Base-by-base conservation (phyloP, 2,797 vertebrate species). In the Catharus ustulatus region DNA sequence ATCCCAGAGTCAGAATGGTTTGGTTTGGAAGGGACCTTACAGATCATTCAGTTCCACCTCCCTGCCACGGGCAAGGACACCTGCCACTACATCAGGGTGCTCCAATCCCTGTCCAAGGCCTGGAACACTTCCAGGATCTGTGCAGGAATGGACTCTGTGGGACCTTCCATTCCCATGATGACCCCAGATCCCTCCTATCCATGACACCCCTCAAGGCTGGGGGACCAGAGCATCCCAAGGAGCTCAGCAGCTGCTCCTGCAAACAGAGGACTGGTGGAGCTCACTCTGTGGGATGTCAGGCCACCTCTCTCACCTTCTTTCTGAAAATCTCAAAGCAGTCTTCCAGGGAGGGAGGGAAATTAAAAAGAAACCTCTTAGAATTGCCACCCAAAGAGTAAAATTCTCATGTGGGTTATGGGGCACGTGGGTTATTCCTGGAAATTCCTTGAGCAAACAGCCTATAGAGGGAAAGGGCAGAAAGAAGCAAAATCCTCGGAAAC, bases 141-240 rank as follows among this genome's bases (percentile, higher is more conserved):
- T 23, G 34, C 46, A 59, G 73, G 46, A 89, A 52, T 14, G 16
- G 40, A 54, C 21, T 22, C 42, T 30, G 23, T 61, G 64, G 49
- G 30, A 85, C 23, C 40, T 80, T 62, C 17, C 4, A 40, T 11
- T 22, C 8, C 22, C 14, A 72, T 1, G 5, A 59, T 4, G 5
- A 69, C 3, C 14, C 3, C n/a, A 75, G 22, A 67, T 30, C 8
- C 7, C 30, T 17, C 32, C 36, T 24, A n/a, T 5, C 9, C 0
- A 0, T 8, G 5, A 67, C 9, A 54, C 2, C 9, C 13, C 9
- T 10, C 46, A 46, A 62, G 17, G 11, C 38, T 30, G 19, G 61
- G 42, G 13, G 13, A 64, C 38, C 34, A 87, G 18, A 72, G 29
- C 42, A 40, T 3, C 13, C 23, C 30, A 48, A 26, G 24, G 38